These are phyloP conservation scores for Engraulis encrasicolus DNA, from an alignment of 2,113 vertebrate species.

Conservation along the genomic window DNA sequence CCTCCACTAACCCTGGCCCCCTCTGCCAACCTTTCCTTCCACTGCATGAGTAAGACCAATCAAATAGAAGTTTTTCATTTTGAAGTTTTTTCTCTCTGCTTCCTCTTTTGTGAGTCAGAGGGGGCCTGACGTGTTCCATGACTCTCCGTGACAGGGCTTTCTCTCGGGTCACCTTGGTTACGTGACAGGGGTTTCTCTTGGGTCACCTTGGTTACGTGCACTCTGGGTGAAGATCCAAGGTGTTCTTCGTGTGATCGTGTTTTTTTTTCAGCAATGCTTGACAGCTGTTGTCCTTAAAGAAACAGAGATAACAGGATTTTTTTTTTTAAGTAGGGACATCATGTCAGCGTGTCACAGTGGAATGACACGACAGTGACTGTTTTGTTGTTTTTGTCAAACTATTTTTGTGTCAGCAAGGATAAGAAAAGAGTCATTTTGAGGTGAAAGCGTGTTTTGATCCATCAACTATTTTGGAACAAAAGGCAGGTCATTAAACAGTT, in stretches of 20 bases:
- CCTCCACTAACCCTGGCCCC: neutral
- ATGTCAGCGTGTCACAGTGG: neutral
- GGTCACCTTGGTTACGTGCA: neutral
- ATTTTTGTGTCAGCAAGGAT: too few relatives aligned
- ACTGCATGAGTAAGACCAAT: constrained; percentile 1
- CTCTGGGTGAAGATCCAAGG: neutral
- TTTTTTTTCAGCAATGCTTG: neutral
- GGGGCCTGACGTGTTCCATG: neutral
- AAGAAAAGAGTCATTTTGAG: neutral
- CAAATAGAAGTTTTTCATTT: constrained; percentile 10
- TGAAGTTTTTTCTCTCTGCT: neutral
- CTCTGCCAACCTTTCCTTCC: neutral
- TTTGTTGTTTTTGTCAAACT: neutral
- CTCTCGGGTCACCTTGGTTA: neutral
- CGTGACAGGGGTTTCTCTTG: neutral
- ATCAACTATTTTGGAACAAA: neutral
- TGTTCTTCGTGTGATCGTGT: neutral
- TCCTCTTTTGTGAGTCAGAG: neutral
- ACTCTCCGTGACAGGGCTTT: neutral
- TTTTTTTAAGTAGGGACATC: neutral
- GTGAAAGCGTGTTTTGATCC: neutral
- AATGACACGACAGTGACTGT: neutral
- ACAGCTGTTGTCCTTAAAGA: neutral
- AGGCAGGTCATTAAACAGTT: neutral
- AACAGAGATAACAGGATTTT: neutral